Evolutionary conservation across 1,140 invertebrate genomes (phyloP).

Genomic region (Lysiphlebus fabarum): DNA sequence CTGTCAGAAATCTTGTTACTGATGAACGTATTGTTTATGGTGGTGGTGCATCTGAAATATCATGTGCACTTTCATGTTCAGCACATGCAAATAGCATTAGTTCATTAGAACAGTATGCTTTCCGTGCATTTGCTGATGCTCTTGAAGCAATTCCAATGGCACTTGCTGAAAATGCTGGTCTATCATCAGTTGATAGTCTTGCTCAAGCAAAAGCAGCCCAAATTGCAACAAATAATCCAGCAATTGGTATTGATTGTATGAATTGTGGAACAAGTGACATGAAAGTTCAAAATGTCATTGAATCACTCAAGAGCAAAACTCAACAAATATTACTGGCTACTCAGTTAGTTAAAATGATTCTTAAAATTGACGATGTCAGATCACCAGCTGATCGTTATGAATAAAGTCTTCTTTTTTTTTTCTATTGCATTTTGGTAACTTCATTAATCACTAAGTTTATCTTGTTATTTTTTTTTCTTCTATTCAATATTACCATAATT

Average conservation of each 20-base stretch:
- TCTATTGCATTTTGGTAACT: not conserved
- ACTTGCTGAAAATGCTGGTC: conserved; percentile 94
- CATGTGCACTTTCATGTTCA: conserved; percentile 87
- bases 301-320: conserved; percentile 95
- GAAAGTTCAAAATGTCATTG: conserved; percentile 94
- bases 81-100: conserved; percentile 88
- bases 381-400: conserved; percentile 62
- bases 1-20: conserved; percentile 89
- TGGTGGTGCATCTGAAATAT: conserved; percentile 94
- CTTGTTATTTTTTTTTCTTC: no score
- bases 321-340: conserved; percentile 96
- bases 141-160: conserved; percentile 93
- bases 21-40: conserved; percentile 96
- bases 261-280: conserved; percentile 87
- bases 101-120: conserved; percentile 95
- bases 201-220: conserved; percentile 91
- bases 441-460: conserved; percentile 2
- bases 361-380: conserved; percentile 98
- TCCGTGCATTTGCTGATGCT: conserved; percentile 92
- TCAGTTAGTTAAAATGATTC: conserved; percentile 97
- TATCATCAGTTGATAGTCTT: conserved; percentile 87
- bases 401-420: conserved; percentile 19
- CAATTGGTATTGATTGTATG: conserved; percentile 95
- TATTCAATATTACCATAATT: no score
- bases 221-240: conserved; percentile 78